A percentile compares a stretch with the other conserved stretches of the same genome.
phyloP scores from a whole-genome alignment of 2,797 vertebrate genomes.

The Oreortyx pictus region DNA sequence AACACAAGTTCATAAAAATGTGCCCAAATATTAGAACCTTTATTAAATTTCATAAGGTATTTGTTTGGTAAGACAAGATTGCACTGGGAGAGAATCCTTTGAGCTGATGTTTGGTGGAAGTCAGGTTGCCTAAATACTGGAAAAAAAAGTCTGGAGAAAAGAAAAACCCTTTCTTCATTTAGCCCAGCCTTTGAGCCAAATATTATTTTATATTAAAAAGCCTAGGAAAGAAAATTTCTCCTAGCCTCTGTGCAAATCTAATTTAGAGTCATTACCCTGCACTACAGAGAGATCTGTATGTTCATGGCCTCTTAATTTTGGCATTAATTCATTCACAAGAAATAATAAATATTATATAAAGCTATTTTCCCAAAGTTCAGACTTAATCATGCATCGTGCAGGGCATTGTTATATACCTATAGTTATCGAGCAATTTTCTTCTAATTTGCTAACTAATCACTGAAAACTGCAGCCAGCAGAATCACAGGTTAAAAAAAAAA shows the following conservation, averaged over 20 bases:
- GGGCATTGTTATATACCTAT: background rate
- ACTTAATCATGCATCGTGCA: background rate
- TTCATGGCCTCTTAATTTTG: background rate
- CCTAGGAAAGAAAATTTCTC: fast-evolving
- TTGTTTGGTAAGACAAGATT: background rate
- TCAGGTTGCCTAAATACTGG: background rate
- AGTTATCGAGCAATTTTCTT: background rate
- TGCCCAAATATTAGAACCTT: background rate
- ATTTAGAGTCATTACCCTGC: background rate
- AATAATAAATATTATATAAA: background rate
- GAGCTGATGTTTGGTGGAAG: background rate
- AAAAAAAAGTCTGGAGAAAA: background rate
- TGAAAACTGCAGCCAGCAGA: background rate
- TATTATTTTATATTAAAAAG: background rate
- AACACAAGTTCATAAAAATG: background rate
- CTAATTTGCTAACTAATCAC: background rate
- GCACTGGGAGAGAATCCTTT: background rate
- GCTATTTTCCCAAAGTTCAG: background rate
- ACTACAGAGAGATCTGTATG: background rate
- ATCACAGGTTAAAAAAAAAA: background rate
- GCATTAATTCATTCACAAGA: background rate
- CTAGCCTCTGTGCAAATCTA: background rate
- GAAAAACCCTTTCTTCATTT: background rate
- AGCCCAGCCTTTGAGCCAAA: background rate
- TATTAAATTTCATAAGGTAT: background rate